Evolutionary conservation across 1,140 invertebrate genomes (phyloP).

Genomic region (Drosophila hydei): DNA sequence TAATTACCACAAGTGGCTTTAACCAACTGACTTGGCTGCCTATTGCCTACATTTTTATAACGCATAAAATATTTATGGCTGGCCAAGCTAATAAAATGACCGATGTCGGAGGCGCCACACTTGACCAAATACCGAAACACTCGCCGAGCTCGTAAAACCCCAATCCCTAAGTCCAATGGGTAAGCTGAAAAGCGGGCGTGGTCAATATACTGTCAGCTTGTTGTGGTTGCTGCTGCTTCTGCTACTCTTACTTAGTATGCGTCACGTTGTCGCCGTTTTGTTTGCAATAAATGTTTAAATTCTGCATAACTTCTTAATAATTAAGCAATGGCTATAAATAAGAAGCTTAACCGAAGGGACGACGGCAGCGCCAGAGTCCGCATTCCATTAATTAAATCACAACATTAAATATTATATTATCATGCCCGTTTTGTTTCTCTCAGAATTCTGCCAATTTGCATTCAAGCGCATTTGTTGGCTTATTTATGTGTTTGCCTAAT

Average conservation of each 20-base stretch:
- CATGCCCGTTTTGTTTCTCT: slow-evolving; percentile 26
- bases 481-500: slow-evolving; percentile 68
- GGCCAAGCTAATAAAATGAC: slow-evolving; percentile 63
- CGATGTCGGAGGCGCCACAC: slow-evolving; percentile 27
- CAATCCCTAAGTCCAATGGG: slow-evolving; percentile 47
- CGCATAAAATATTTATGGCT: slow-evolving; percentile 76
- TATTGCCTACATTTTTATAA: slow-evolving; percentile 64
- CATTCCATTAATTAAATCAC: slow-evolving; percentile 73
- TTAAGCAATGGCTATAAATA: slow-evolving; percentile 71
- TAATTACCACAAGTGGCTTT: slow-evolving; percentile 73
- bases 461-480: slow-evolving; percentile 35
- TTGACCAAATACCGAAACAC: slow-evolving; percentile 48
- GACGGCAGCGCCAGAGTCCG: slow-evolving; percentile 11
- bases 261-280: slow-evolving; percentile 64
- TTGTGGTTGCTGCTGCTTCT: slow-evolving; percentile 7
- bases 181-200: slow-evolving; percentile 18
- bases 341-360: slow-evolving; percentile 13
- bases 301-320: slow-evolving; percentile 78
- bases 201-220: too few species aligned
- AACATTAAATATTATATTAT: slow-evolving; percentile 60
- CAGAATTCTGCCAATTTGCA: slow-evolving; percentile 44
- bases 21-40: slow-evolving; percentile 26
- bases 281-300: slow-evolving; percentile 79
- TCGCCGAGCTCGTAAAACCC: slow-evolving; percentile 47
- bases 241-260: slow-evolving; percentile 57